phyloP scores from a whole-genome alignment of 2,888 invertebrate genomes.

The Mythimna albipuncta region DNA sequence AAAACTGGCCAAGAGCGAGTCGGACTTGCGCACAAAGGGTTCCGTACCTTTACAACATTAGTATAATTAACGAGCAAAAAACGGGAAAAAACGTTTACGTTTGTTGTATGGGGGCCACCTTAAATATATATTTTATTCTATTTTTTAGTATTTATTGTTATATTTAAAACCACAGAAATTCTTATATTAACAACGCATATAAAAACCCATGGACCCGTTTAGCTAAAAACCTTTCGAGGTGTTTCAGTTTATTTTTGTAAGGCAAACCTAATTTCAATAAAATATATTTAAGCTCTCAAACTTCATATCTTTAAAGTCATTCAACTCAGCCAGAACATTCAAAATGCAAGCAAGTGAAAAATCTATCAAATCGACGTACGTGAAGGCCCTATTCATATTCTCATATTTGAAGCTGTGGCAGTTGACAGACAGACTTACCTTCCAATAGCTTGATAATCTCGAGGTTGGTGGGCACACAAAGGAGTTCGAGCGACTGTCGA shows the following conservation, averaged over 20 bases:
- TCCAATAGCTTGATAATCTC: slow-evolving; percentile 33
- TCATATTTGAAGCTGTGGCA: slow-evolving; percentile 31
- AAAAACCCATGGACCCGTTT: not conserved
- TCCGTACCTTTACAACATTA: too few species aligned
- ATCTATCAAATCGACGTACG: not conserved
- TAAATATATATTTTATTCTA: too few species aligned
- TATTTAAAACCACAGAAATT: too few species aligned
- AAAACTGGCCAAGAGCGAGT: too few species aligned
- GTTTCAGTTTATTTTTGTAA: not conserved
- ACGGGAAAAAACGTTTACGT: too few species aligned
- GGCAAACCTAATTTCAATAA: not conserved
- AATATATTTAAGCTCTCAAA: not conserved
- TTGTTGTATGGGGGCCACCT: too few species aligned
- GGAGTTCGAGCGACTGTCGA: slow-evolving; percentile 11
- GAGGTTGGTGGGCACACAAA: slow-evolving; percentile 21
- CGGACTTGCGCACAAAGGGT: too few species aligned
- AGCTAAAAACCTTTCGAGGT: not conserved
- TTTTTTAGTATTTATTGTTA: too few species aligned
- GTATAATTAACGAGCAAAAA: too few species aligned
- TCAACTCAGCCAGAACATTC: not conserved
- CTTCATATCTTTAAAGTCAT: slow-evolving; percentile 3
- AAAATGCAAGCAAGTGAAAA: not conserved
- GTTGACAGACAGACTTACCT: slow-evolving; percentile 44
- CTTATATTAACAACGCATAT: too few species aligned
- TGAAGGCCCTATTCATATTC: slow-evolving; percentile 5